These are phyloP conservation scores for Rallus crepitans DNA, from an alignment of 2,797 vertebrate genomes.

Conservation along the genomic window DNA sequence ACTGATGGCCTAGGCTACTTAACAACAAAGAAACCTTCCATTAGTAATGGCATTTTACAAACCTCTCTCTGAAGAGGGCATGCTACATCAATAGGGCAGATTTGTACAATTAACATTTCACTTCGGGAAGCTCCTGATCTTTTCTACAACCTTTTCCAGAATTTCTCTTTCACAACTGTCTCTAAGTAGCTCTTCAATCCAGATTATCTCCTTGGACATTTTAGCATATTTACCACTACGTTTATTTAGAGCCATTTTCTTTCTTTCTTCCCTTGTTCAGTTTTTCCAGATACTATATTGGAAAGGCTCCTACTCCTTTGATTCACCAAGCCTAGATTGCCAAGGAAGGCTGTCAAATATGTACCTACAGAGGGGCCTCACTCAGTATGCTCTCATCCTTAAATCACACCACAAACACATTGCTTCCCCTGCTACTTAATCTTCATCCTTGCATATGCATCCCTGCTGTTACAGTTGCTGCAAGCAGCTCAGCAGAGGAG, in stretches of 20 bases:
- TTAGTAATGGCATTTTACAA: not conserved
- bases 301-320: not conserved
- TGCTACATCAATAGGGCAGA: not conserved
- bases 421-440: not conserved
- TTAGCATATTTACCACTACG: not conserved
- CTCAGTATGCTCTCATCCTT: not conserved
- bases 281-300: not conserved
- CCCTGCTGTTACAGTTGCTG: not conserved
- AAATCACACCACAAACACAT: not conserved
- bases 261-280: not conserved
- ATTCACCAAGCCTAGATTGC: not conserved
- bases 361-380: not conserved
- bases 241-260: not conserved
- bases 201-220: not conserved
- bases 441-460: not conserved
- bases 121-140: not conserved
- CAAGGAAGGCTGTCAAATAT: not conserved
- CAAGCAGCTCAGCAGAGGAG: not conserved
- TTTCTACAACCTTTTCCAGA: not conserved
- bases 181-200: not conserved
- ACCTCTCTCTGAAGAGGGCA: not conserved
- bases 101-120: not conserved
- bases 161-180: not conserved
- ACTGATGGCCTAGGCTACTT: not conserved
- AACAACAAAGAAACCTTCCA: not conserved